Evolutionary conservation across 2,113 vertebrate species (phyloP), one percentile per base, ranked within the genome.

Genomic region (Rhipidura dahli): DNA sequence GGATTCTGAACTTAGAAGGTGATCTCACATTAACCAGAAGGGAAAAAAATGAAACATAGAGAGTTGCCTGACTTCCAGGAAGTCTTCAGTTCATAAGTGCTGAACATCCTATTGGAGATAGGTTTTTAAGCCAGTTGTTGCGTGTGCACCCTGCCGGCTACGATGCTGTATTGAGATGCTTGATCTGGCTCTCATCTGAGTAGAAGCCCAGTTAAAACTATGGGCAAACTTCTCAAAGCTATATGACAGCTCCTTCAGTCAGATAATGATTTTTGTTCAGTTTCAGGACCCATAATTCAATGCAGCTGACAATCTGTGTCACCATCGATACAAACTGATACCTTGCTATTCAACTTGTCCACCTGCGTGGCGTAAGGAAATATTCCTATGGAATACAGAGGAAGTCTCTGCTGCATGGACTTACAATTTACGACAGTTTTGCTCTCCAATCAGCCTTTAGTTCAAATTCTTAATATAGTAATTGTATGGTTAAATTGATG

Each of bases 331-430:
- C 6, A 82, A 61, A 68, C 4, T 44, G 42, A n/a, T 40, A 27
- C 15, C 65, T 60, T 71, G 8, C 26, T 44, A 56, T 64, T 69
- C 37, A 65, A 6, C 40, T 80, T 81, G 16, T n/a, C 20, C 21
- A 27, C 19, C 7, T 0, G 1, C 8, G 37, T 75, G 27, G 27
- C 0, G 0, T 47, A n/a, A 73, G 42, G 12, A 27, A 91, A 47
- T 7, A 64, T 54, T 86, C 13, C 68, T 2, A 40, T 8, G 14
- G 16, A 78, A 78, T 45, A 45, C 5, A 35, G 8, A 3, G 31
- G 19, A 81, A 78, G 30, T 31, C 8, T 8, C 51, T 75, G 89
- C 56, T 66, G 8, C 15, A 42, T 49, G 22, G 23, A 44, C 8
- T 83, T 15, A 10, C 0, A 57, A 53, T 82, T 93, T 64, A 51